A percentile compares a stretch with the other conserved stretches of the same genome.
Conservation (phyloP, 1,140 invertebrate genomes). For the Drosophila nasuta region DNA sequence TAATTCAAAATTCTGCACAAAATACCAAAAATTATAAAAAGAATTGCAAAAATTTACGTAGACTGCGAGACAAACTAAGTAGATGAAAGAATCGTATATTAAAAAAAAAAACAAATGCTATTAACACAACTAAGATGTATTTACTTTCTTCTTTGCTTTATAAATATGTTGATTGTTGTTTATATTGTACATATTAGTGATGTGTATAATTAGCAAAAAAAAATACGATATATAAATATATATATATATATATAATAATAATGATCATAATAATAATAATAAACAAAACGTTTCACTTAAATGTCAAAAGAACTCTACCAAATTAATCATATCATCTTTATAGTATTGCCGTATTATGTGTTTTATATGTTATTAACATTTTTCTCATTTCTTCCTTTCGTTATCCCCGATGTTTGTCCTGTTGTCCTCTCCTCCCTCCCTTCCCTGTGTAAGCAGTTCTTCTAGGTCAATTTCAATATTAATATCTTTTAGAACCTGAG, state of each 20-base stretch:
- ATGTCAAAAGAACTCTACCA: slow-evolving; percentile 20
- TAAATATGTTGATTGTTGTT: slow-evolving; percentile 20
- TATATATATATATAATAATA: slow-evolving; percentile 23
- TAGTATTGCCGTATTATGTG: slow-evolving; percentile 34
- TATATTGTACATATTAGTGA: slow-evolving; percentile 1
- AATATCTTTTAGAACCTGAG: slow-evolving; percentile 8
- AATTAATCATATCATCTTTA: slow-evolving; percentile 16
- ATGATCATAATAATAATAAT: slow-evolving; percentile 20
- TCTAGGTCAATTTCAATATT: slow-evolving; percentile 7
- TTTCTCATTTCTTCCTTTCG: slow-evolving; percentile 1
- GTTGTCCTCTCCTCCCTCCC: neutral
- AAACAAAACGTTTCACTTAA: slow-evolving; percentile 36
- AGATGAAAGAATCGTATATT: neutral
- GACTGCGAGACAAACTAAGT: neutral
- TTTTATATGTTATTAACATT: slow-evolving; percentile 29
- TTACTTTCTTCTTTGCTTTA: slow-evolving; percentile 38
- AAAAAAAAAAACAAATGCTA: slow-evolving; percentile 12
- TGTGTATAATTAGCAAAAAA: slow-evolving; percentile 22
- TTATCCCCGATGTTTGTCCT: neutral
- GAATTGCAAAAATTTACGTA: neutral
- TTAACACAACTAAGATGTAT: slow-evolving; percentile 52
- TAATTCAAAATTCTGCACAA: slow-evolving; percentile 73
- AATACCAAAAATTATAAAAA: slow-evolving; percentile 50
- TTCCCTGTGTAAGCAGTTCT: slow-evolving; percentile 18
- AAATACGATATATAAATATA: slow-evolving; percentile 1